Evolutionary conservation across 2,113 vertebrate species (phyloP).

Genomic region (Himantopus leucocephalus): DNA sequence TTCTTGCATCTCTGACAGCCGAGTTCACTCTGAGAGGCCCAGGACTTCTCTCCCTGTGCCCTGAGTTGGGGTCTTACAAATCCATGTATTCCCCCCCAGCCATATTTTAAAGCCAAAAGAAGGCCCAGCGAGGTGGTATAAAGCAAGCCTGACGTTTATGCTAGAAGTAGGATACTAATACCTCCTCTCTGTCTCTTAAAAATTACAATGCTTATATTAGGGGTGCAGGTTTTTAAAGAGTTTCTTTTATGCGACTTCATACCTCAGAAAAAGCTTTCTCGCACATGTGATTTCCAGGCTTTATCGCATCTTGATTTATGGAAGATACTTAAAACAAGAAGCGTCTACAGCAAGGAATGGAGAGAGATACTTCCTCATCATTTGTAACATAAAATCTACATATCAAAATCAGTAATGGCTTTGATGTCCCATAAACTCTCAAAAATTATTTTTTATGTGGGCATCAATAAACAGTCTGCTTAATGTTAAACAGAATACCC

Average conservation of each 20-base stretch:
- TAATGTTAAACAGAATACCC: neutral
- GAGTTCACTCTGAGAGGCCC: fast-evolving
- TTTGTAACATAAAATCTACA: neutral
- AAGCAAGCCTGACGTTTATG: neutral
- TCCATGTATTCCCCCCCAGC: fast-evolving
- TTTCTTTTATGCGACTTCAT: neutral
- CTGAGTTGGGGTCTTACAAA: fast-evolving
- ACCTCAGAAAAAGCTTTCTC: neutral
- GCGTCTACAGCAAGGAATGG: neutral
- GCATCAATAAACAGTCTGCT: neutral
- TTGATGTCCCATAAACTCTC: neutral
- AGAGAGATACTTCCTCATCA: neutral
- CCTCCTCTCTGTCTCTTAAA: too few relatives aligned
- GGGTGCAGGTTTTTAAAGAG: too few relatives aligned
- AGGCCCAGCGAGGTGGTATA: fast-evolving
- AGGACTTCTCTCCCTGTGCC: neutral
- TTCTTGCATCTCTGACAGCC: too few relatives aligned
- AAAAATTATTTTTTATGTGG: neutral
- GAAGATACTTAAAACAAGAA: neutral
- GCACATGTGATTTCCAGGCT: neutral
- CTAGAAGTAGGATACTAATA: too few relatives aligned
- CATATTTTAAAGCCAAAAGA: neutral
- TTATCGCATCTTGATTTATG: neutral
- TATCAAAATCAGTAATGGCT: neutral
- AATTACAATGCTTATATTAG: neutral